These are phyloP conservation scores for Barypeithes pellucidus DNA, from an alignment of 2,888 invertebrate species.

Conservation along the genomic window DNA sequence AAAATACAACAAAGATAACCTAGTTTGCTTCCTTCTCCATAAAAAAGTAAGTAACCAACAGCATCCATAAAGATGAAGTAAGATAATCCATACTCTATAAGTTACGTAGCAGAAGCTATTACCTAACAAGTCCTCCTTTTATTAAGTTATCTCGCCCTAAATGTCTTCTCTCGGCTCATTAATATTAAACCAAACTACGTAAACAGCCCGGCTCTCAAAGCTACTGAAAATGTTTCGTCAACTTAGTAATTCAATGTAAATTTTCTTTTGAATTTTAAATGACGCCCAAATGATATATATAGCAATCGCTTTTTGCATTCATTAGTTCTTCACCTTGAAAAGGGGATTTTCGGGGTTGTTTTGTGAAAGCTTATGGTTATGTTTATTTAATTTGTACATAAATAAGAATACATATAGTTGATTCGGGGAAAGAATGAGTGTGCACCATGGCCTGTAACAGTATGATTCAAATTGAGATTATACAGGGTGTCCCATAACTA, in stretches of 20 bases:
- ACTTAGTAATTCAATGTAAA: constrained; percentile 35
- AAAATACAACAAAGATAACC: too few relatives aligned
- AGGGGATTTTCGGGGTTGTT: neutral
- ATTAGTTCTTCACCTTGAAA: neutral
- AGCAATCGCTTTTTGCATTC: constrained; percentile 2
- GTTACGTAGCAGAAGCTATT: neutral
- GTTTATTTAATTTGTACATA: too few relatives aligned
- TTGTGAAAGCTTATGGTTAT: neutral
- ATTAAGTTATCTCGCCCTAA: constrained; percentile 13
- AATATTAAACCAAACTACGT: constrained; percentile 28
- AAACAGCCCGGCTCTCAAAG: constrained; percentile 24
- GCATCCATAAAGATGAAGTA: neutral
- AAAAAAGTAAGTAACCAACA: too few relatives aligned
- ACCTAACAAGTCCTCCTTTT: neutral
- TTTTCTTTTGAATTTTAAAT: constrained; percentile 27
- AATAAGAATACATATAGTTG: too few relatives aligned
- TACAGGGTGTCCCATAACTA: too few relatives aligned
- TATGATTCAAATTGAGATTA: too few relatives aligned
- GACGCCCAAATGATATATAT: neutral
- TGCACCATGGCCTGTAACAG: too few relatives aligned
- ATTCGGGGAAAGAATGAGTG: too few relatives aligned
- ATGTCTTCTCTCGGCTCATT: constrained; percentile 23
- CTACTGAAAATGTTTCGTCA: constrained; percentile 36
- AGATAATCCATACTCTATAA: neutral
- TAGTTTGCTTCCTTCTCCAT: too few relatives aligned